Percentiles rank a stretch among this genome's conserved stretches.
These are phyloP conservation scores for Misgurnus mizolepis DNA, from an alignment of 2,113 vertebrate genomes.

Conservation along the genomic window DNA sequence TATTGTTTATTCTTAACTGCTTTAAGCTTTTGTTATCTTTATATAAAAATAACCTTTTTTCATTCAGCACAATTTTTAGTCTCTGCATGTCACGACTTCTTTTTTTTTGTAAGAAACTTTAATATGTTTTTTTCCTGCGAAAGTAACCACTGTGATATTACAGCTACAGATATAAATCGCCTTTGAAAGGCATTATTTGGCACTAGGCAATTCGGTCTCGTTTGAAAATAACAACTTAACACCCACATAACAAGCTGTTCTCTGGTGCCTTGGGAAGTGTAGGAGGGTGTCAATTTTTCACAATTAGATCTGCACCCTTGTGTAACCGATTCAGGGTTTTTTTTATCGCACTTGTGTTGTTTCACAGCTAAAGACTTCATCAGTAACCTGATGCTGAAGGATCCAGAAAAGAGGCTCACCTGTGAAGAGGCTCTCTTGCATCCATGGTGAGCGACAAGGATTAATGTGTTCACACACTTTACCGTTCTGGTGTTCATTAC, in stretches of 20 bases:
- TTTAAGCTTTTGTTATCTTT: background rate
- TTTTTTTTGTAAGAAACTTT: background rate
- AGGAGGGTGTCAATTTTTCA: constrained; percentile 14
- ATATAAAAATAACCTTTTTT: background rate
- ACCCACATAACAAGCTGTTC: constrained; percentile 37
- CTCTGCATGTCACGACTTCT: background rate
- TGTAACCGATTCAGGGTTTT: constrained; percentile 29
- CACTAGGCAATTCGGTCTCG: background rate
- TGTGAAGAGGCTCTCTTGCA: constrained; percentile 95
- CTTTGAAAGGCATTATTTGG: constrained; percentile 15
- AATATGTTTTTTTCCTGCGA: background rate
- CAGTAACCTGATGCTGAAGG: constrained; percentile 94
- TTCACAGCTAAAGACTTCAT: constrained; percentile 95
- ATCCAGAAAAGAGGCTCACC: constrained; percentile 94
- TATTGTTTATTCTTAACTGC: background rate
- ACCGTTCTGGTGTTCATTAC: background rate
- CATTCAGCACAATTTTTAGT: background rate
- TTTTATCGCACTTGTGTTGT: constrained; percentile 40
- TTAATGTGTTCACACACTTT: background rate
- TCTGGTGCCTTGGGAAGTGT: constrained; percentile 29
- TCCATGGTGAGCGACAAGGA: constrained; percentile 85
- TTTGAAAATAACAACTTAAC: constrained; percentile 33
- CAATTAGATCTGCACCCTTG: constrained; percentile 14
- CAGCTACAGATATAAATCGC: constrained; percentile 24
- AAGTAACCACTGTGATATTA: constrained; percentile 7